Conservation (phyloP, 53 echinoderm and acorn worm species). For the Apostichopus leukothele region DNA sequence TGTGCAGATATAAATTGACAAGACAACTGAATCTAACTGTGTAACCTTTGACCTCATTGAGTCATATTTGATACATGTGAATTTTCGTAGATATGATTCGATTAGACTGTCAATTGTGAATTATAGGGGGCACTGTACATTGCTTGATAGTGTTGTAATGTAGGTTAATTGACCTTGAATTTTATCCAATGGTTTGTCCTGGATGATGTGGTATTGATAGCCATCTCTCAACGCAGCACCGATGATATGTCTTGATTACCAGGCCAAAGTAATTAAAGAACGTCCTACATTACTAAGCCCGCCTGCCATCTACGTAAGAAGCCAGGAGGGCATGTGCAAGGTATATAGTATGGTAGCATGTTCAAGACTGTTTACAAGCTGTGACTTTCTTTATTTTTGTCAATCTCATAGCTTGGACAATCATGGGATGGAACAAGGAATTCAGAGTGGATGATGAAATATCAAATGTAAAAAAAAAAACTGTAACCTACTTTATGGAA, state of each 20-base stretch:
- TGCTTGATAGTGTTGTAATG: conserved; percentile 11
- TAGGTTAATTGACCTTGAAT: conserved; percentile 47
- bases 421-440: not conserved
- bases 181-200: conserved; percentile 19
- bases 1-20: too few species aligned
- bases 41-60: conserved; percentile 29
- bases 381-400: too few species aligned
- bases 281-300: conserved; percentile 14
- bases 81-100: conserved; percentile 23
- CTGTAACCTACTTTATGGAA: not conserved
- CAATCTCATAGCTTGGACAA: not conserved
- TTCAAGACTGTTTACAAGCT: not conserved
- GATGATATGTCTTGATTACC: conserved; percentile 12
- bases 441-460: not conserved
- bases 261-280: conserved; percentile 34
- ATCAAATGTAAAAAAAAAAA: not conserved
- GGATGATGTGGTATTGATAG: conserved; percentile 28
- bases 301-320: conserved; percentile 5
- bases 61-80: conserved; percentile 43
- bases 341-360: not conserved
- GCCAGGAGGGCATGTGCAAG: not conserved
- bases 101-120: conserved; percentile 35
- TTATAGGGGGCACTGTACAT: conserved; percentile 18
- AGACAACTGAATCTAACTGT: not conserved
- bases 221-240: not conserved